phyloP scores from a whole-genome alignment of 2,797 vertebrate species.

The Vespertilio murinus region DNA sequence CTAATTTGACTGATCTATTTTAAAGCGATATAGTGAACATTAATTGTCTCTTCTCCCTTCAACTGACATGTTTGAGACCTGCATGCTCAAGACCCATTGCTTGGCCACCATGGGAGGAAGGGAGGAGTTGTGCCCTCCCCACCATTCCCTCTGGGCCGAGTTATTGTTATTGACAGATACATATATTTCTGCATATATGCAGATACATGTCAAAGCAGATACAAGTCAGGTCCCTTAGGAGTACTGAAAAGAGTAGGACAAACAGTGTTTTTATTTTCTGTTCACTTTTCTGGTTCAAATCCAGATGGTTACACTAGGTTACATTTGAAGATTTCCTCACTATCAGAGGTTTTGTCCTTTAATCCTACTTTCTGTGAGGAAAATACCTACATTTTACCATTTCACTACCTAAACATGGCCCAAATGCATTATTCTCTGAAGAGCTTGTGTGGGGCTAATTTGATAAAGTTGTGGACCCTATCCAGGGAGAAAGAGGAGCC shows the following conservation, averaged over 20 bases:
- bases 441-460: neutral
- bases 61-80: neutral
- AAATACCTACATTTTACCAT: neutral
- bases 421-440: neutral
- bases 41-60: neutral
- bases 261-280: neutral
- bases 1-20: neutral
- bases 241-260: neutral
- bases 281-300: neutral
- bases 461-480: neutral
- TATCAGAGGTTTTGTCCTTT: neutral
- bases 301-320: neutral
- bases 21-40: neutral
- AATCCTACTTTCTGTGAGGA: neutral
- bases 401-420: neutral
- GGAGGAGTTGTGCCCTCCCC: no score
- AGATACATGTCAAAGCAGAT: no score
- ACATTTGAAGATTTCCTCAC: neutral
- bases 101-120: neutral
- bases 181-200: no score
- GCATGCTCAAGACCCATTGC: neutral
- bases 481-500: neutral
- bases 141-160: neutral
- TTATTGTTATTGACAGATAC: neutral
- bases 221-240: neutral